Conservation (phyloP, 2,888 invertebrate species). For the Asteroscopus sphinx region DNA sequence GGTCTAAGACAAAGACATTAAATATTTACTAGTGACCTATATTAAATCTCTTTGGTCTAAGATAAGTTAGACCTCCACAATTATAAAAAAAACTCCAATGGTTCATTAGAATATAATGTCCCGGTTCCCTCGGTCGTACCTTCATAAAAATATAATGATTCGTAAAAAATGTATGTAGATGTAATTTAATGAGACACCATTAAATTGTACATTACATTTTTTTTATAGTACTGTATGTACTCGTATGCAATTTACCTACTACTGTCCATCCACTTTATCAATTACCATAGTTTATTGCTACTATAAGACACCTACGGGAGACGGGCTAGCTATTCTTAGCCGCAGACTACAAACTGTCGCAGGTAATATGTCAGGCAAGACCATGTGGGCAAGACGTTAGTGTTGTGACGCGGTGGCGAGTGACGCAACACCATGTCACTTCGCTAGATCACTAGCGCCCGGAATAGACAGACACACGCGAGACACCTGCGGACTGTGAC, state of each 20-base stretch:
- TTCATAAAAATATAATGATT: too few relatives aligned
- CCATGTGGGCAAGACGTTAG: constrained; percentile 14
- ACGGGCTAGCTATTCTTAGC: constrained; percentile 28
- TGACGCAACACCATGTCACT: constrained; percentile 75
- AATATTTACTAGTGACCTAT: too few relatives aligned
- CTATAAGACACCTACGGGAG: constrained; percentile 7
- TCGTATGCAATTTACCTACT: neutral
- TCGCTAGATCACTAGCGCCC: constrained; percentile 62
- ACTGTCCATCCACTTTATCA: neutral
- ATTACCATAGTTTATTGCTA: constrained; percentile 12
- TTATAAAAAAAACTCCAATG: too few relatives aligned
- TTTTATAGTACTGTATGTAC: too few relatives aligned
- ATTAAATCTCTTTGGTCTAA: too few relatives aligned
- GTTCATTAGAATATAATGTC: too few relatives aligned
- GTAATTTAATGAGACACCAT: too few relatives aligned
- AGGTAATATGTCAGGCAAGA: constrained; percentile 42
- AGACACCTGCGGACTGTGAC: constrained; percentile 76
- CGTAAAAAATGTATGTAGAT: too few relatives aligned
- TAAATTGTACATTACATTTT: too few relatives aligned
- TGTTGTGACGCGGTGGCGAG: constrained; percentile 39
- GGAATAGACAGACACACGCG: constrained; percentile 79
- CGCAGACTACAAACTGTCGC: constrained; percentile 42
- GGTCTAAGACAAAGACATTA: too few relatives aligned
- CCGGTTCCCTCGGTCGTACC: too few relatives aligned
- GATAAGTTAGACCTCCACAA: too few relatives aligned